A percentile compares a stretch with the other conserved stretches of the same genome.
Evolutionary conservation across 2,797 vertebrate genomes (phyloP).

Genomic region (Bucorvus abyssinicus): DNA sequence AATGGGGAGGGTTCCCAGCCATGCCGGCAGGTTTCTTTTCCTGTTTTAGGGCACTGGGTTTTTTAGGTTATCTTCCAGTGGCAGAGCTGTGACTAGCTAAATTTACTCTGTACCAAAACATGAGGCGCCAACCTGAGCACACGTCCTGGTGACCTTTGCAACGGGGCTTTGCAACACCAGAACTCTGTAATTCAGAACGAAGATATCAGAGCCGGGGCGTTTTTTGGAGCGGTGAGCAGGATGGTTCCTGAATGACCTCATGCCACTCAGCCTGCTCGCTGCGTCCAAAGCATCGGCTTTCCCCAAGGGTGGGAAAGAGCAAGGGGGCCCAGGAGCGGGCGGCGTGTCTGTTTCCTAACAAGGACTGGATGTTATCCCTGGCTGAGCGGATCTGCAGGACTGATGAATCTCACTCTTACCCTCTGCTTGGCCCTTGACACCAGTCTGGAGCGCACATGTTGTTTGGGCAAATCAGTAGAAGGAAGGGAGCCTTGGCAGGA

Average conservation of each 20-base stretch:
- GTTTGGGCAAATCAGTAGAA: slow-evolving; percentile 19
- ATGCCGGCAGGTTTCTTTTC: background rate
- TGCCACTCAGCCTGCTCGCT: background rate
- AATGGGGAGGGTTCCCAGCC: background rate
- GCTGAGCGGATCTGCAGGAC: background rate
- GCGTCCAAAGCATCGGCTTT: background rate
- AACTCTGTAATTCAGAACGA: background rate
- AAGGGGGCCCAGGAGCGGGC: background rate
- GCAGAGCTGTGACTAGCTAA: fast-evolving
- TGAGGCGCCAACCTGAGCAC: background rate
- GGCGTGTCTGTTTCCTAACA: slow-evolving; percentile 37
- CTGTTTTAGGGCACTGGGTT: background rate
- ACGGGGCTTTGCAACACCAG: background rate
- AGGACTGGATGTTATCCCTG: slow-evolving; percentile 57
- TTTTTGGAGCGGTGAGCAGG: background rate
- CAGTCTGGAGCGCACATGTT: slow-evolving; percentile 7
- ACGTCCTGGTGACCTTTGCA: background rate
- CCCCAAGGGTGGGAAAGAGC: background rate
- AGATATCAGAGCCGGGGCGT: fast-evolving
- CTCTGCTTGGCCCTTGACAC: slow-evolving; percentile 37
- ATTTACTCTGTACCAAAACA: background rate
- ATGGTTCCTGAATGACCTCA: background rate
- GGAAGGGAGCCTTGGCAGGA: background rate
- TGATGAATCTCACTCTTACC: background rate
- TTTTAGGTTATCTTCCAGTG: background rate